A percentile compares a stretch with the other conserved stretches of the same genome.
phyloP scores from a whole-genome alignment of 2,113 vertebrate genomes.

The Nipponia nippon region DNA sequence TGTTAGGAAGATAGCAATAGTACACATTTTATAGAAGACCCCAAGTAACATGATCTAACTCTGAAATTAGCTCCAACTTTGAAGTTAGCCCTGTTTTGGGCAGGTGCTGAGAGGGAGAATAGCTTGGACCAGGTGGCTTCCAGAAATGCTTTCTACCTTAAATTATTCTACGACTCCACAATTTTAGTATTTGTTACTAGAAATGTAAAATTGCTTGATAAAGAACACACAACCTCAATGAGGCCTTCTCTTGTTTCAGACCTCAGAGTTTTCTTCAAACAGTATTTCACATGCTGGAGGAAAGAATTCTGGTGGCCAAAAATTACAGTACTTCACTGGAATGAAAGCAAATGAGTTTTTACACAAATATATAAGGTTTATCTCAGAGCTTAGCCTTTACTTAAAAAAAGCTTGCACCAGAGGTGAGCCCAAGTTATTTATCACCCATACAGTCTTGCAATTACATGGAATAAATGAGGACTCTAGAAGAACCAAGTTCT shows the following conservation, averaged over 20 bases:
- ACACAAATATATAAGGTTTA: background rate
- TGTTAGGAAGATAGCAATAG: background rate
- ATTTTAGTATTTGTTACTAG: background rate
- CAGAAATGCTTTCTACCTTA: background rate
- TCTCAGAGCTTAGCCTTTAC: background rate
- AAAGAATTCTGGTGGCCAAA: background rate
- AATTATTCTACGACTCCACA: background rate
- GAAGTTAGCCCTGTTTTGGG: background rate
- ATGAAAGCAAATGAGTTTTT: background rate
- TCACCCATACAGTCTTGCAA: background rate
- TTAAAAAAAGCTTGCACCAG: background rate
- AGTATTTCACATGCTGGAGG: background rate
- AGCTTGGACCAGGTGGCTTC: background rate
- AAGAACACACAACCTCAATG: accelerated
- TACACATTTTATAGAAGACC: background rate
- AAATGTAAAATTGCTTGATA: background rate
- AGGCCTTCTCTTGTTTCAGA: background rate
- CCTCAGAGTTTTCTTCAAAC: background rate
- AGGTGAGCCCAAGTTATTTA: background rate
- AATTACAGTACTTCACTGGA: background rate
- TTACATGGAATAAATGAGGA: background rate
- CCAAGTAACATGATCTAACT: background rate
- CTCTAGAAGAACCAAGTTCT: background rate
- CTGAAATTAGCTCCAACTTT: background rate
- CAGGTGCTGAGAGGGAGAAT: background rate